Evolutionary conservation across 2,888 invertebrate species (phyloP).

Genomic region (Lithophane semibrunnea): DNA sequence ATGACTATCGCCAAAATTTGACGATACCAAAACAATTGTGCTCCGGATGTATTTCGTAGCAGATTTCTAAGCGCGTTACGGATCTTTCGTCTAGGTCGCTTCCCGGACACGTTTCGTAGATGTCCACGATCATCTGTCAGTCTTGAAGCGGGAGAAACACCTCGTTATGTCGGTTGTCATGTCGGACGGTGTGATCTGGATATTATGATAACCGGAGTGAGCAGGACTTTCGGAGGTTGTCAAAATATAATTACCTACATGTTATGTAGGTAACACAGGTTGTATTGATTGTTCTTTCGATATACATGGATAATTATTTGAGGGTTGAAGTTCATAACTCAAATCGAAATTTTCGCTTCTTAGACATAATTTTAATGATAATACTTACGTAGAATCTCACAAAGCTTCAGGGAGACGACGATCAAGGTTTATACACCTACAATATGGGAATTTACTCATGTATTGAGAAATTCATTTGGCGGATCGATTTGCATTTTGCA

Average conservation of each 20-base stretch:
- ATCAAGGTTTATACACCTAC: constrained; percentile 26
- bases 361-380: constrained; percentile 7
- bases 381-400: neutral
- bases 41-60: neutral
- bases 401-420: neutral
- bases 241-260: constrained; percentile 7
- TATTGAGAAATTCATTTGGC: constrained; percentile 58
- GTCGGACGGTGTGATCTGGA: constrained; percentile 26
- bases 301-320: neutral
- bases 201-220: constrained; percentile 34
- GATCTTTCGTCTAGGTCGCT: constrained; percentile 38
- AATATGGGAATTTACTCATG: constrained; percentile 35
- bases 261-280: neutral
- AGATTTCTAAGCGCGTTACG: constrained; percentile 21
- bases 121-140: constrained; percentile 58
- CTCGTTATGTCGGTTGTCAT: constrained; percentile 45
- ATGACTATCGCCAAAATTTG: neutral
- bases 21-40: neutral
- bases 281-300: neutral
- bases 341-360: neutral
- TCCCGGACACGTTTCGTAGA: constrained; percentile 52
- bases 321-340: neutral
- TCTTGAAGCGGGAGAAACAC: constrained; percentile 46
- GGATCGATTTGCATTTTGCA: constrained; percentile 62
- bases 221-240: neutral